phyloP scores from a whole-genome alignment of 1,140 invertebrate species.

The Cecropterus lyciades region DNA sequence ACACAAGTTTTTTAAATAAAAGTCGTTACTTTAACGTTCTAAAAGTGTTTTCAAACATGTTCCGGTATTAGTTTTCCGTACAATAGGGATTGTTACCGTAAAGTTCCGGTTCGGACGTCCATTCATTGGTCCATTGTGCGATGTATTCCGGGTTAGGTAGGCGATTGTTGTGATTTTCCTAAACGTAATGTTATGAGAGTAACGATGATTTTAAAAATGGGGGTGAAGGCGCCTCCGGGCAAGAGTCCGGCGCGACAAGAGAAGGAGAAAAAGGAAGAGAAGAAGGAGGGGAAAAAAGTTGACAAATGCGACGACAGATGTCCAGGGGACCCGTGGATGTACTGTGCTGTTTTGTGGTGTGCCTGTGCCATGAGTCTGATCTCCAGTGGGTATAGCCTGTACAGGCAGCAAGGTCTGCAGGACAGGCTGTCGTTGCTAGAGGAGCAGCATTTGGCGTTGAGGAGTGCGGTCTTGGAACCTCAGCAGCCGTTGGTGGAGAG shows the following conservation, averaged over 20 bases:
- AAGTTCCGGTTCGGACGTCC: constrained; percentile 24
- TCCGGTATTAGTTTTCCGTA: constrained; percentile 1
- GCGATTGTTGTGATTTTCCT: constrained; percentile 3
- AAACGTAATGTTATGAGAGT: constrained; percentile 44
- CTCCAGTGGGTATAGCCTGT: constrained; percentile 73
- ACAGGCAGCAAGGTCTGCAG: constrained; percentile 66
- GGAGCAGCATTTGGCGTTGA: constrained; percentile 71
- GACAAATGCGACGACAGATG: constrained; percentile 67
- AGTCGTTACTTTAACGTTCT: neutral
- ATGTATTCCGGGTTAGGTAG: constrained; percentile 8
- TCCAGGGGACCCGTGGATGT: constrained; percentile 70
- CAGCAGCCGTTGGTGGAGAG: constrained; percentile 72
- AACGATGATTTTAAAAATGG: constrained; percentile 75
- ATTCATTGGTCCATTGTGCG: constrained; percentile 16
- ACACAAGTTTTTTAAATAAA: constrained; percentile 10
- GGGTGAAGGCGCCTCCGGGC: constrained; percentile 64
- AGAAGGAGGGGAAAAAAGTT: constrained; percentile 53
- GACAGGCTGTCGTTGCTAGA: constrained; percentile 65
- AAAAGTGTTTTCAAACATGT: constrained; percentile 10
- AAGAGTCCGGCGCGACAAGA: constrained; percentile 54
- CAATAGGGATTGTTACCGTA: neutral
- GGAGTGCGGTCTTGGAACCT: constrained; percentile 74
- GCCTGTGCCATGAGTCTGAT: constrained; percentile 79
- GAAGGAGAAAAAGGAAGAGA: constrained; percentile 52
- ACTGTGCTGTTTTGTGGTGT: constrained; percentile 80